Conservation (phyloP, 2,888 invertebrate genomes). For the Liopterus haemorrhoidalis region DNA sequence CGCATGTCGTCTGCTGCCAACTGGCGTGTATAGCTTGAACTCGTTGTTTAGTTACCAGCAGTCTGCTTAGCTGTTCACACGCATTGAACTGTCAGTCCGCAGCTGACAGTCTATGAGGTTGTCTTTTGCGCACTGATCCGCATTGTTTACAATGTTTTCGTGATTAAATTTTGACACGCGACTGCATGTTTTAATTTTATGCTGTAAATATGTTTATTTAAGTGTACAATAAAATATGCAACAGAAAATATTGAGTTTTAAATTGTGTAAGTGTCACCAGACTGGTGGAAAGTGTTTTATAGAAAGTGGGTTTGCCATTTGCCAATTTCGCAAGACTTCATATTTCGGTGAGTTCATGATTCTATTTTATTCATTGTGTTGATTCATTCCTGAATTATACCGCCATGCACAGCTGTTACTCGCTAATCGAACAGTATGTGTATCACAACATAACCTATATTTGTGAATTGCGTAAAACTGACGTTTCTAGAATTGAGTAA, state of each 20-base stretch:
- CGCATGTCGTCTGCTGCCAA: slow-evolving; percentile 15
- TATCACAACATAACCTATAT: too few relatives aligned
- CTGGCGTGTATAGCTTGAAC: slow-evolving; percentile 12
- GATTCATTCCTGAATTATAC: too few relatives aligned
- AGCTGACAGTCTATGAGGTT: slow-evolving; percentile 40
- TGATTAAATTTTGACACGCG: slow-evolving; percentile 28
- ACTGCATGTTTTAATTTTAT: slow-evolving; percentile 18
- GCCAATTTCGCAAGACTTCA: slow-evolving; percentile 41
- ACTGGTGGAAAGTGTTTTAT: slow-evolving; percentile 42
- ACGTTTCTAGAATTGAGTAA: too few relatives aligned
- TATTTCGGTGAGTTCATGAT: slow-evolving; percentile 38
- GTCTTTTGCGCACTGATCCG: slow-evolving; percentile 38
- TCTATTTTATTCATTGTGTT: too few relatives aligned
- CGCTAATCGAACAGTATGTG: too few relatives aligned
- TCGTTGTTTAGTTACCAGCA: too few relatives aligned
- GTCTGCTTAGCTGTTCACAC: slow-evolving; percentile 8
- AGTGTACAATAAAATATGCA: slow-evolving; percentile 40
- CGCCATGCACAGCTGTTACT: too few relatives aligned
- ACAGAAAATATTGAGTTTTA: slow-evolving; percentile 40
- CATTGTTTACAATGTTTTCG: slow-evolving; percentile 40
- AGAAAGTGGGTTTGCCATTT: slow-evolving; percentile 45
- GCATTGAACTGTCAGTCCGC: slow-evolving; percentile 38
- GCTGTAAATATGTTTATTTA: slow-evolving; percentile 23
- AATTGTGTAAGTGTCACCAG: slow-evolving; percentile 42
- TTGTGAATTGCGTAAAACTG: too few relatives aligned